Evolutionary conservation across 2,113 vertebrate genomes (phyloP), one percentile per base, ranked within the genome.

Genomic region (Zootoca vivipara): DNA sequence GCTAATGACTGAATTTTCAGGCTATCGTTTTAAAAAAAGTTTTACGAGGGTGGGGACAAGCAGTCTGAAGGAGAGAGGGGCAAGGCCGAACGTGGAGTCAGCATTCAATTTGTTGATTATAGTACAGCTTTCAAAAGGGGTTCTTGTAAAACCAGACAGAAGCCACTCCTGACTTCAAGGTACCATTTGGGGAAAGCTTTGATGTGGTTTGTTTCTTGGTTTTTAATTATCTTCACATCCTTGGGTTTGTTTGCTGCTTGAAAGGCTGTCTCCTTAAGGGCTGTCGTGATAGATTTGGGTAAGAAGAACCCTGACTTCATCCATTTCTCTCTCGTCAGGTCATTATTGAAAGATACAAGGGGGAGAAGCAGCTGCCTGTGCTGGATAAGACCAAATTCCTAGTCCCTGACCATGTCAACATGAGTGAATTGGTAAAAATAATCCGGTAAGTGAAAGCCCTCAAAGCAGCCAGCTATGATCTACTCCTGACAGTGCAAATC

Each of bases 381-480:
- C 90, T 99, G 97, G 99, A 99, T 96, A 99, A 99, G 96, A 99
- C 99, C 94, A 99, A 99, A 96, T 99, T 99, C 94, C 97, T 99
- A 91, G 99, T 99, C 8, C 99, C 99, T 0, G 99, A 99, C 93
- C 99, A 99, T 15, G 99, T 99, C 95, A 99, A 99, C 96, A 99
- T 99, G 99, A 99, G 99, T 56, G 99, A 99, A 95, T 92, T 99
- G 95, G 98, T 99, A 85, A 99, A 99, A 97, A 99, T 99, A 94
- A 99, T 99, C 95, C 98, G 99, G 99, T 99, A 94, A 91, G 96
- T 91, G 78, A 86, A 42, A 70, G 80, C 86, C 35, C 85, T 89
- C 33, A 70, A 78, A 62, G 0, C 1, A 72, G 24, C 7, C 0
- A 3, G 5, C 52, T 73, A 72, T 85, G 83, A 91, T 18, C n/a